Evolutionary conservation across 2,113 vertebrate genomes (phyloP).

Genomic region (Tetrax tetrax): DNA sequence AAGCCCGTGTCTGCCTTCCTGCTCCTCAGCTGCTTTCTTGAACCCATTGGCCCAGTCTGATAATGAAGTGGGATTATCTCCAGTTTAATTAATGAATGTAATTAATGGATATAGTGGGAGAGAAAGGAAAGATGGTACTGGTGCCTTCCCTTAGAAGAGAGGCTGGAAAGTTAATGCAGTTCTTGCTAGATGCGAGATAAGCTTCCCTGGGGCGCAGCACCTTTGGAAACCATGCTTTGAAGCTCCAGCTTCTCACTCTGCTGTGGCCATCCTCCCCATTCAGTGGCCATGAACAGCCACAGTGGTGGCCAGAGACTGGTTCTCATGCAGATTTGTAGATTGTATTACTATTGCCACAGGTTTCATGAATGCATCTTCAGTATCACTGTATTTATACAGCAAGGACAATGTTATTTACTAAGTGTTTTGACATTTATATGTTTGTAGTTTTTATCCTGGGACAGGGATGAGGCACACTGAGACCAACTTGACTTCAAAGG

Average conservation of each 20-base stretch:
- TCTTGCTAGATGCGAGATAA: neutral
- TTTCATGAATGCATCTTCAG: neutral
- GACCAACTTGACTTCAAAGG: neutral
- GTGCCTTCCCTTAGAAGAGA: neutral
- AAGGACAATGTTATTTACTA: neutral
- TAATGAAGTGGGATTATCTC: neutral
- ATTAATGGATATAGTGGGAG: neutral
- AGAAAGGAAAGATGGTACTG: neutral
- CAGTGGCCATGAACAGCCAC: rapidly evolving
- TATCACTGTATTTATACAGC: neutral
- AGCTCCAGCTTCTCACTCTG: rapidly evolving
- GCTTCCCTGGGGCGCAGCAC: rapidly evolving
- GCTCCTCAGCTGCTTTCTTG: neutral
- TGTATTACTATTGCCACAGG: neutral
- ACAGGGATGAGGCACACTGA: neutral
- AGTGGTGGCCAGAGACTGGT: neutral
- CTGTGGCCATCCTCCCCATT: neutral
- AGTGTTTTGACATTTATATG: neutral
- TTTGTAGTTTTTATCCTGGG: neutral
- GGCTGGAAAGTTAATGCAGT: neutral
- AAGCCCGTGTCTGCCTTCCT: neutral
- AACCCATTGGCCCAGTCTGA: neutral
- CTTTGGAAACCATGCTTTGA: neutral
- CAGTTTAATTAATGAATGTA: neutral
- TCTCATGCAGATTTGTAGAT: neutral